phyloP scores from a whole-genome alignment of 2,797 vertebrate genomes.

The Sebastes kiyomatsui region DNA sequence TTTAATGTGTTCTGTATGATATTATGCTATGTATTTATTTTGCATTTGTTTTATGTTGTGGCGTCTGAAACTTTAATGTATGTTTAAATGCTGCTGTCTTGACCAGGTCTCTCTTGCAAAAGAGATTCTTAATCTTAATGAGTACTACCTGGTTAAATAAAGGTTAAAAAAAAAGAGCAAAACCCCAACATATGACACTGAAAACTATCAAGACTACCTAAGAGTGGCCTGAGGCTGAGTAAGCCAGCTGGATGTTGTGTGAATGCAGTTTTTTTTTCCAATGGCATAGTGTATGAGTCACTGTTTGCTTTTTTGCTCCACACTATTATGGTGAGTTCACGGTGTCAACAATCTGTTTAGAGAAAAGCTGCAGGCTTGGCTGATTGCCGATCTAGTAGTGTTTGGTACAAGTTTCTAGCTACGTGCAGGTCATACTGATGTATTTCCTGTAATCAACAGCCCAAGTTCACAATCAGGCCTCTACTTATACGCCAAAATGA shows the following conservation, averaged over 20 bases:
- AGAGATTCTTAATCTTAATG: too few species aligned
- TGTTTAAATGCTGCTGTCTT: too few species aligned
- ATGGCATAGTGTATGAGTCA: not conserved
- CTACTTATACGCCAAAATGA: conserved; percentile 16
- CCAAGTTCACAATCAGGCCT: conserved; percentile 12
- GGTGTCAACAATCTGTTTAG: conserved; percentile 4
- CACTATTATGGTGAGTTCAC: not conserved
- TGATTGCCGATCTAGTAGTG: not conserved
- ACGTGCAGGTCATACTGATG: conserved; percentile 29
- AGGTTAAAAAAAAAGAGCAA: too few species aligned
- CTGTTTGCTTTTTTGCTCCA: not conserved
- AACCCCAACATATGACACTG: not conserved
- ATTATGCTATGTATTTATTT: too few species aligned
- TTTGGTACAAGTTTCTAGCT: conserved; percentile 17
- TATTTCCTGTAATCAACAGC: conserved; percentile 36
- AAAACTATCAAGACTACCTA: not conserved
- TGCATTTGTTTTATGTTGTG: too few species aligned
- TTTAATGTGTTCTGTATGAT: too few species aligned
- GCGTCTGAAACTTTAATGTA: too few species aligned
- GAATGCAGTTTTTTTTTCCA: not conserved
- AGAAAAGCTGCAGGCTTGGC: conserved; percentile 1
- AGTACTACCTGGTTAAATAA: too few species aligned
- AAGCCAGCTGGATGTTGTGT: not conserved
- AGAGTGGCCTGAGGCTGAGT: not conserved
- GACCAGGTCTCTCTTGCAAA: too few species aligned